These are phyloP conservation scores for mouse (Mus musculus) DNA, from an alignment of 2,113 vertebrate species.

Conservation along the genomic window DNA sequence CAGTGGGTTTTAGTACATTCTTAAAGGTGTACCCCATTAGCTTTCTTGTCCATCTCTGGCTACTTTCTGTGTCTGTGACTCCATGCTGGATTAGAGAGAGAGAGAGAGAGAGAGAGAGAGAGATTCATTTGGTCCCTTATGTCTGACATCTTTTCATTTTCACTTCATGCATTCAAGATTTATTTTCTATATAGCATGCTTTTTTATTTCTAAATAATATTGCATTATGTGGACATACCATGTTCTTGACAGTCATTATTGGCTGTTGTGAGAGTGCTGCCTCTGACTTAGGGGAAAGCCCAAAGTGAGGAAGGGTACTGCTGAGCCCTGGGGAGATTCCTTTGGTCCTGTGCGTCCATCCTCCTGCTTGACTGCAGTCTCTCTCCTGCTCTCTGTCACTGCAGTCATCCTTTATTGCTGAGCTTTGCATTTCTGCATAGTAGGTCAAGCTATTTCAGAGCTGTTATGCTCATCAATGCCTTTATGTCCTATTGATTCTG, in stretches of 20 bases:
- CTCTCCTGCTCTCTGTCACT: background rate
- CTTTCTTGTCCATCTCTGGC: background rate
- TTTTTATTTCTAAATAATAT: constrained; percentile 55
- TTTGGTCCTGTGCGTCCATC: background rate
- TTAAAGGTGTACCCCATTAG: background rate
- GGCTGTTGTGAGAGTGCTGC: background rate
- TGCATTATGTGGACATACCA: background rate
- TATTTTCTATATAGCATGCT: background rate
- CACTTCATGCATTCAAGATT: background rate
- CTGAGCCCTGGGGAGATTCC: background rate
- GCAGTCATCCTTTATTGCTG: background rate
- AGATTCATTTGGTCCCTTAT: background rate
- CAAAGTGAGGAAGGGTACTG: background rate
- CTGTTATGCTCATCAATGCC: background rate
- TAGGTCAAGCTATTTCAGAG: background rate
- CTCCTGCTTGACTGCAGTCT: background rate
- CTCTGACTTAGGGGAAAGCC: background rate
- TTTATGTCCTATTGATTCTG: background rate
- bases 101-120: too few relatives aligned
- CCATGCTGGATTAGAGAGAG: background rate
- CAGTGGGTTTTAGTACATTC: constrained; percentile 18
- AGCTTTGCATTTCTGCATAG: background rate
- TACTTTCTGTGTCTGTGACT: background rate
- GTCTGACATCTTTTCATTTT: background rate
- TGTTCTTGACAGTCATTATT: background rate